Evolutionary conservation across 2,797 vertebrate species (phyloP).

Genomic region (Euthynnus affinis): DNA sequence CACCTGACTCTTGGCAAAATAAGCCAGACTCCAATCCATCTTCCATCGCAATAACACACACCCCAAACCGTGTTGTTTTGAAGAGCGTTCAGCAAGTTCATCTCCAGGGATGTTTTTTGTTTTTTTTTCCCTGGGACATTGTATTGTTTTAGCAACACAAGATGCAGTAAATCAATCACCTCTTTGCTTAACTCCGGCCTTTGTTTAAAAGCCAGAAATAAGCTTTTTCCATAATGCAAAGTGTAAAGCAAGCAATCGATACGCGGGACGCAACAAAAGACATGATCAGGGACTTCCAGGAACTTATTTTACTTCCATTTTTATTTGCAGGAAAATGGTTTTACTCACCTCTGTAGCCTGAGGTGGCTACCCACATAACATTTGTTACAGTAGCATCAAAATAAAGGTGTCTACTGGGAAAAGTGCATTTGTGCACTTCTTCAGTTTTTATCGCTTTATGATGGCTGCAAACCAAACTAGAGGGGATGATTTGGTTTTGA

Average conservation of each 20-base stretch:
- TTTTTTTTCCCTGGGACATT: slow-evolving; percentile 39
- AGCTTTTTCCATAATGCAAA: slow-evolving; percentile 41
- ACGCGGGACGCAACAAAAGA: slow-evolving; percentile 19
- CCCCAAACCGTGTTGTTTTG: slow-evolving; percentile 60
- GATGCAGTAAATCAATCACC: slow-evolving; percentile 53
- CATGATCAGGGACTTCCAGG: background rate
- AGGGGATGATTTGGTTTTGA: background rate
- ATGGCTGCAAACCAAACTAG: background rate
- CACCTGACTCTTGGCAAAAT: slow-evolving; percentile 86
- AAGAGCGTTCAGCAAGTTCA: slow-evolving; percentile 59
- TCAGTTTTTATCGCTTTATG: background rate
- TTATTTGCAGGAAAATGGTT: background rate
- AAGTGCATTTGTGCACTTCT: background rate
- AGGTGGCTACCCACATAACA: background rate
- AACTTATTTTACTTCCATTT: background rate
- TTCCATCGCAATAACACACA: slow-evolving; percentile 85
- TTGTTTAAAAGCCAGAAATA: slow-evolving; percentile 52
- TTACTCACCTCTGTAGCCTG: background rate
- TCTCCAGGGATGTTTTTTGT: slow-evolving; percentile 60
- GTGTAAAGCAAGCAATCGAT: slow-evolving; percentile 17
- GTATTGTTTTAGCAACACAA: slow-evolving; percentile 70
- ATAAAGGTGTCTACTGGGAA: background rate
- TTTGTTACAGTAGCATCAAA: background rate
- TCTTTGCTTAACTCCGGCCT: slow-evolving; percentile 33
- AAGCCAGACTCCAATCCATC: slow-evolving; percentile 89